Evolutionary conservation across 2,888 invertebrate species (phyloP), one percentile per base, ranked within the genome.

Genomic region (Camponotus fellah): DNA sequence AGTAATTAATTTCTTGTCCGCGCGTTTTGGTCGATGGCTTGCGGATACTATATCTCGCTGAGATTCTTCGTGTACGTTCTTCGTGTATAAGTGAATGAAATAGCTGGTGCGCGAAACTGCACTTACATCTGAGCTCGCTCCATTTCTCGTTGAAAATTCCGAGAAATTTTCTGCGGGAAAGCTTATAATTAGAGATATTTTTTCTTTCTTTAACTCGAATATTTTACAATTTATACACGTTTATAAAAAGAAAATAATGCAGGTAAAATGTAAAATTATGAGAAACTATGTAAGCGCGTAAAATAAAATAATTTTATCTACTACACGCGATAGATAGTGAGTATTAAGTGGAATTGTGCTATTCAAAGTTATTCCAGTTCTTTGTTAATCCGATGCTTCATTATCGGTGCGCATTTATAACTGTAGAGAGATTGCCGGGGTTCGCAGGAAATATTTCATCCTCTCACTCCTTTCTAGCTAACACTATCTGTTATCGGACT

Each of bases 1-100:
- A 86, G 88, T 88, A 88, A 88, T 88, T 88, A 88, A 88, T 88
- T 86, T 88, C 87, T 88, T 88, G 84, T 72, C 14, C 68, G 46
- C n/a, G 75, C 79, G 68, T 87, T 75, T 68, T 46, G n/a, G 46
- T 69, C 46, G 62, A 53, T 60, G 37, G 68, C 46, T 40, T 43
- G 8, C 66, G 69, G 68, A 74, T 64, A 46, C 49, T 46, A 60
- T 46, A 34, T 43, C 32, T 32, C 12, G 2, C 2, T 58, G 71
- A 79, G 71, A 79, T 79, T 79, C 32, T 34, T 17, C 43, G 40
- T 60, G 34, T 10, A 37, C 37, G 58, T 53, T 17, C n/a, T n/a
- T 12, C 32, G 10, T n/a, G 9, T 9, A 37, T n/a, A n/a, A 34
- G 9, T 5, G 37, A 53, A 53, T 37, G 21, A 65, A 46, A 65